These are phyloP conservation scores for Sisyra nigra DNA, from an alignment of 2,888 invertebrate genomes.

Conservation along the genomic window DNA sequence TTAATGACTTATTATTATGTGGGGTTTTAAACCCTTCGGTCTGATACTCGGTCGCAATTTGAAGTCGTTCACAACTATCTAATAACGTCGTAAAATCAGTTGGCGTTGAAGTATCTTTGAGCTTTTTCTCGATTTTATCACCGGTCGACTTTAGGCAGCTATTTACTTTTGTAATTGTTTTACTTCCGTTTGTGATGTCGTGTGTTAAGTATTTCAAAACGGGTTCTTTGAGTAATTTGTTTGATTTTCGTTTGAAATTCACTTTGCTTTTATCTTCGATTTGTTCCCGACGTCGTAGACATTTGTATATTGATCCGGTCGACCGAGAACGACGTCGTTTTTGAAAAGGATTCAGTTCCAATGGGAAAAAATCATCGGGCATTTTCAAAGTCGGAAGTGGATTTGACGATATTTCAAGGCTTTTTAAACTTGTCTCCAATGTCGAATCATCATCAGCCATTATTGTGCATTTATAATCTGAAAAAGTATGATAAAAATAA, in stretches of 20 bases:
- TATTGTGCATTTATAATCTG: conserved; percentile 16
- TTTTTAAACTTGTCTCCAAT: conserved; percentile 22
- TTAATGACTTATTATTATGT: not conserved
- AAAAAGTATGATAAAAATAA: conserved; percentile 1
- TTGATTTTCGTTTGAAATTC: conserved; percentile 25
- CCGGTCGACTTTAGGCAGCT: conserved; percentile 6
- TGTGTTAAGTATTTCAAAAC: conserved; percentile 31
- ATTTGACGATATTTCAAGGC: conserved; percentile 22
- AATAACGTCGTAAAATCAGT: conserved; percentile 26
- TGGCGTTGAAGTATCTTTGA: conserved; percentile 7
- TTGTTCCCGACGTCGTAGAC: conserved; percentile 15
- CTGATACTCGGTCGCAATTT: conserved; percentile 17
- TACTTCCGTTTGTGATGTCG: conserved; percentile 13
- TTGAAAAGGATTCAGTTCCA: conserved; percentile 15
- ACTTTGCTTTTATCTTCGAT: conserved; percentile 23
- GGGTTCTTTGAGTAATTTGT: conserved; percentile 38
- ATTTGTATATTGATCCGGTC: conserved; percentile 20
- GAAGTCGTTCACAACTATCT: conserved; percentile 25
- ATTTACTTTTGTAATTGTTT: conserved; percentile 2
- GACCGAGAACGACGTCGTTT: conserved; percentile 26
- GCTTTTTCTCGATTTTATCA: conserved; percentile 9
- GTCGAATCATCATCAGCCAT: conserved; percentile 21
- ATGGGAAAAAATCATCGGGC: conserved; percentile 11
- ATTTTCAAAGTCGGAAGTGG: conserved; percentile 9
- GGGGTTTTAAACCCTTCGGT: not conserved